Base-by-base conservation (phyloP, 2,888 invertebrate species). In the Spialia ferax region DNA sequence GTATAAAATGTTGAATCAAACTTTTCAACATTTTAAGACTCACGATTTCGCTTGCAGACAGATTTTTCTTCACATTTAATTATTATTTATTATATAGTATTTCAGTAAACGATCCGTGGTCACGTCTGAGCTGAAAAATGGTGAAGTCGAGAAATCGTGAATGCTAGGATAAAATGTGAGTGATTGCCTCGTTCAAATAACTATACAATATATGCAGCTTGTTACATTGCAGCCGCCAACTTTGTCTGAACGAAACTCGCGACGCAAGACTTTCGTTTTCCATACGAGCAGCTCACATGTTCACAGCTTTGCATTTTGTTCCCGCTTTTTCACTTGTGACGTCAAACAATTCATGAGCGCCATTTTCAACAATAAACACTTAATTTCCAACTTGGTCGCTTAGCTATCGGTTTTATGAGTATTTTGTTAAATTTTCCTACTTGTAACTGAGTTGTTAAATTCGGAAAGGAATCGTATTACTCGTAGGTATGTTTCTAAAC, bases 181-280 rank as follows among this genome's bases (percentile, higher is more conserved):
- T 52, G 50, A 65, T 65, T 52, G 35, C 59, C 26, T 65, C 59
- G 8, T 59, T 8, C 50, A 59, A 65, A 60, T 60, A 65, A 59
- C 38, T 59, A 38, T 59, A 59, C 50, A 62, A 8, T 52, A 15
- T 26, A 52, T 38, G 42, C 18, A 57, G 57, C 32, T 52, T 52
- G 59, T 52, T 59, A 50, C 66, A 63, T 20, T 20, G 45, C 81
- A 84, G 78, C 85, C 85, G 83, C 89, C 85, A 93, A 92, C 91
- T 93, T 86, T 73, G 84, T 81, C 86, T 93, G 87, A 93, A 93
- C 93, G 93, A 90, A 91, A 89, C 89, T 88, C 79, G 82, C 82
- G 81, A 79, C 78, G 78, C 72, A 86, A 85, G 87, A 94, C 93
- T 94, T 94, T 94, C 94, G 83, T 91, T 94, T 94, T 94, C 93